Evolutionary conservation across 1,140 invertebrate species (phyloP), one percentile per base, ranked within the genome.

Genomic region (Drosophila sturtevanti): DNA sequence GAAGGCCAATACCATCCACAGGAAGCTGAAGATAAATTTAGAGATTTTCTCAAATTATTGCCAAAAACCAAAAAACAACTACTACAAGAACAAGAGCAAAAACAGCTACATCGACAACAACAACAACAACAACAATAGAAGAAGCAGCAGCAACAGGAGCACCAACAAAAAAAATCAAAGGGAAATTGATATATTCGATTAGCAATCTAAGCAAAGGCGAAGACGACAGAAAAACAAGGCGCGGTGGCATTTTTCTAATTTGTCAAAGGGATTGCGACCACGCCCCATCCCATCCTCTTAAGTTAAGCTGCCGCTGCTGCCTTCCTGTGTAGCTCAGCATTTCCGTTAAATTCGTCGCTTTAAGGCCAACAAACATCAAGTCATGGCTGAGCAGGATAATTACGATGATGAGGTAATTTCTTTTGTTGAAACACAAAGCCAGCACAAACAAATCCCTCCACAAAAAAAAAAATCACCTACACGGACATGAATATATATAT

Each of bases 321-420:
- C 35, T 31, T 18, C 41, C 14, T 21, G 22, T 56, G 34, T 34
- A 63, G 22, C 51, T 14, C 41, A 48, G 63, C 71, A 52, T 55
- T 52, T 74, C 59, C 67, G 52, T 24, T 34, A 72, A 72, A 82
- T 72, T 69, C 77, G 78, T 63, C 69, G 78, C 56, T 66, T 66
- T 68, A 80, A 86, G 74, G 18, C 69, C 44, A 65, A 62, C 67
- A 81, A 78, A 81, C 69, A 73, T 65, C 86, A 58, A 86, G 81
- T 76, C 82, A 90, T 90, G 87, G 79, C 87, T 70, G 87, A 90
- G 73, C 87, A 90, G 80, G 87, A 90, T 81, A 90, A 90, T 90
- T 90, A 90, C 79, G 89, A 90, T 84, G 87, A 90, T 87, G 87
- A 90, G 87, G 87, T 90, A 90, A 90, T 80, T 81, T 90, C 79